Conservation (phyloP, 2,888 invertebrate genomes). For the Drosophila meridionalis region DNA sequence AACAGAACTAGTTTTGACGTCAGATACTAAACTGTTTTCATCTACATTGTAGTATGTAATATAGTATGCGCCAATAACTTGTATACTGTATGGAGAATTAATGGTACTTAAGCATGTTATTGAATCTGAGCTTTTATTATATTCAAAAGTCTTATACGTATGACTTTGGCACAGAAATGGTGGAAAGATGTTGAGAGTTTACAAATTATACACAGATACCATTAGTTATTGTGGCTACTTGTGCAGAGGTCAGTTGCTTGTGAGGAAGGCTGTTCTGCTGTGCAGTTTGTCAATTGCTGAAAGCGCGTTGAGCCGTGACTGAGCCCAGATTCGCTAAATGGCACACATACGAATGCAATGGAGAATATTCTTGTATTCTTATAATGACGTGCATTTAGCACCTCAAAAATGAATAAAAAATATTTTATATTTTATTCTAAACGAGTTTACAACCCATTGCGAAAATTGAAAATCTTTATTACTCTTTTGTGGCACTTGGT, state of each 20-base stretch:
- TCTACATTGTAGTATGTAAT: too few relatives aligned
- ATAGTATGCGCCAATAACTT: constrained; percentile 14
- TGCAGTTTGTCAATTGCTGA: constrained; percentile 7
- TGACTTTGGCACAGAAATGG: constrained; percentile 24
- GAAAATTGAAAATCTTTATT: constrained; percentile 63
- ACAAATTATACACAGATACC: constrained; percentile 20
- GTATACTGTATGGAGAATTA: not conserved
- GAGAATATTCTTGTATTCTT: constrained; percentile 11
- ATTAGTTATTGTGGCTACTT: constrained; percentile 31
- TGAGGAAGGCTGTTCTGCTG: constrained; percentile 10
- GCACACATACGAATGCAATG: not conserved
- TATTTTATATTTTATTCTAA: constrained; percentile 35
- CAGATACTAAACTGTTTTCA: not conserved
- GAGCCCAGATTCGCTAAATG: not conserved
- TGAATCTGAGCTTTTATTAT: constrained; percentile 17
- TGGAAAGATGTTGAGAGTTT: constrained; percentile 13
- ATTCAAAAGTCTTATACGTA: constrained; percentile 1
- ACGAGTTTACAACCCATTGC: constrained; percentile 49
- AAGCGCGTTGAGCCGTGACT: constrained; percentile 18
- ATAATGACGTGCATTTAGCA: constrained; percentile 26
- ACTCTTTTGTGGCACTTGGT: constrained; percentile 38
- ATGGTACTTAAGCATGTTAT: constrained; percentile 13
- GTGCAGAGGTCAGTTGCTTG: constrained; percentile 24
- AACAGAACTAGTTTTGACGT: constrained; percentile 7
- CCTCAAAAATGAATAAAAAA: not conserved